phyloP scores from a whole-genome alignment of 2,888 invertebrate genomes.

The Liodrosophila aerea region DNA sequence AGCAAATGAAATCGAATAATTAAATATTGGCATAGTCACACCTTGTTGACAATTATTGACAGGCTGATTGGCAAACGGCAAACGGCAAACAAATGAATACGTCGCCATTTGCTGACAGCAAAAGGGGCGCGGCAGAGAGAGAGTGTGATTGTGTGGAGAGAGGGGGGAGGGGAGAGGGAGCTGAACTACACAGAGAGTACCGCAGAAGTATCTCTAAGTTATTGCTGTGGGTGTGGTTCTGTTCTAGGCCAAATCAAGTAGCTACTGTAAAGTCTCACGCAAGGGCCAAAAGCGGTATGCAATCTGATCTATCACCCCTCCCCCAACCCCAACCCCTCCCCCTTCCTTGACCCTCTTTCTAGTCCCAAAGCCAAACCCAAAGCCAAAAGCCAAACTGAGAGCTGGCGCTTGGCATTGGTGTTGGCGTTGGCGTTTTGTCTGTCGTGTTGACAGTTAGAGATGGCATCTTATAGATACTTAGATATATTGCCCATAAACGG shows the following conservation, averaged over 20 bases:
- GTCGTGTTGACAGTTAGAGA: conserved; percentile 51
- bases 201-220: neutral
- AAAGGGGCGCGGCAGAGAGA: neutral
- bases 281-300: conserved; percentile 40
- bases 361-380: conserved; percentile 9
- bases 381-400: conserved; percentile 42
- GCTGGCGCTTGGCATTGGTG: conserved; percentile 58
- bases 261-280: conserved; percentile 44
- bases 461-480: conserved; percentile 36
- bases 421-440: conserved; percentile 49
- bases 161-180: neutral
- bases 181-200: neutral
- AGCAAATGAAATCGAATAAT: conserved; percentile 72
- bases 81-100: conserved; percentile 76
- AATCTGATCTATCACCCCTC: conserved; percentile 16
- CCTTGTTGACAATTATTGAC: conserved; percentile 78
- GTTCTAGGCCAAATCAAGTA: conserved; percentile 45
- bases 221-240: conserved; percentile 42
- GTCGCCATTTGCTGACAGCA: conserved; percentile 49
- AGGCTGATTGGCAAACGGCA: conserved; percentile 77
- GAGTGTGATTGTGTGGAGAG: neutral
- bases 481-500: conserved; percentile 38
- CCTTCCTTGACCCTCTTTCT: neutral
- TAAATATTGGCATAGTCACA: conserved; percentile 78
- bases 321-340: neutral